Conservation (phyloP, 1,140 invertebrate species). For the Scaptodrosophila lebanonensis region DNA sequence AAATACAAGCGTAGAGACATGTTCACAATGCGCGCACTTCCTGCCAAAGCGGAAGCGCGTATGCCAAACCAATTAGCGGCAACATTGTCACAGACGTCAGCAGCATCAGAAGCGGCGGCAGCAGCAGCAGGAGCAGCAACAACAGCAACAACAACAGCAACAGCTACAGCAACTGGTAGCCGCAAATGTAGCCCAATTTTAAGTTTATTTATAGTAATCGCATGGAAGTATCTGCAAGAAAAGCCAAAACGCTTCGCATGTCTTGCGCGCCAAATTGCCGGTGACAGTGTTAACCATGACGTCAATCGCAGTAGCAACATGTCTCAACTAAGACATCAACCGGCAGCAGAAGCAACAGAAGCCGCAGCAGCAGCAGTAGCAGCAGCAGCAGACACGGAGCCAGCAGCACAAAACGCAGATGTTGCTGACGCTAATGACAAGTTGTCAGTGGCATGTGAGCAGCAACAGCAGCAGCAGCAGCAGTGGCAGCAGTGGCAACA, state of each 20-base stretch:
- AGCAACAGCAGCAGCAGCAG: slow-evolving; percentile 20
- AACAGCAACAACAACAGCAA: slow-evolving; percentile 10
- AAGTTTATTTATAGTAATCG: slow-evolving; percentile 72
- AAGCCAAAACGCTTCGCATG: slow-evolving; percentile 47
- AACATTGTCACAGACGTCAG: slow-evolving; percentile 54
- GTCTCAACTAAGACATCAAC: slow-evolving; percentile 22
- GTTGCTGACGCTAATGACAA: slow-evolving; percentile 41
- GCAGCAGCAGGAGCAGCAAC: slow-evolving; percentile 13
- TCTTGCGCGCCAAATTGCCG: slow-evolving; percentile 24
- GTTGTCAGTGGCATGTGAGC: slow-evolving; percentile 69
- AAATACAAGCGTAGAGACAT: slow-evolving; percentile 72
- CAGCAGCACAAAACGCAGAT: neutral
- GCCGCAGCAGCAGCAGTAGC: too few relatives aligned
- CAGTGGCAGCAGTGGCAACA: slow-evolving; percentile 15
- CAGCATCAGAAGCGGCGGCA: slow-evolving; percentile 29
- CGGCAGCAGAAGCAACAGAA: neutral
- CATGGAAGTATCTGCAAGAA: slow-evolving; percentile 61
- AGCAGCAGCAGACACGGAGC: neutral
- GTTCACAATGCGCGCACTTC: slow-evolving; percentile 53
- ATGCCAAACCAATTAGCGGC: slow-evolving; percentile 56
- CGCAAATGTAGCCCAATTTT: slow-evolving; percentile 65
- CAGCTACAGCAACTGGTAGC: slow-evolving; percentile 38
- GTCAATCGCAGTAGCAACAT: slow-evolving; percentile 49
- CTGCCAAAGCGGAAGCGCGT: slow-evolving; percentile 46
- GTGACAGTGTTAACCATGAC: slow-evolving; percentile 36